Conservation (phyloP, 2,888 invertebrate species). For the Cinara cedri region DNA sequence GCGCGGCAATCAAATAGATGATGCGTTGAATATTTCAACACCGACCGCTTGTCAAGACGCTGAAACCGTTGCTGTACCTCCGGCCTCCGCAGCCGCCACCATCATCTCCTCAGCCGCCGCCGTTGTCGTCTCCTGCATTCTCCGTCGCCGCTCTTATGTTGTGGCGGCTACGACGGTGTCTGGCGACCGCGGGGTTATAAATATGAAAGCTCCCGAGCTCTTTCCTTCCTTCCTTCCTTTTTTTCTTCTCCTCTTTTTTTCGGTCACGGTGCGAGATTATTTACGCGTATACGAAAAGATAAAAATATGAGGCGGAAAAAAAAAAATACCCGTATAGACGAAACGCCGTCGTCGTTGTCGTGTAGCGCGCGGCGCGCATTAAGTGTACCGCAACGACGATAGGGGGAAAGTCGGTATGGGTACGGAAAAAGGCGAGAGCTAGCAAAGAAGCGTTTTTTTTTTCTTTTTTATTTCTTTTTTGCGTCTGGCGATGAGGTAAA, state of each 20-base stretch:
- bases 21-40: constrained; percentile 49
- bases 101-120: neutral
- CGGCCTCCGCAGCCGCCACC: neutral
- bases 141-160: neutral
- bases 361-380: constrained; percentile 18
- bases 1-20: constrained; percentile 51
- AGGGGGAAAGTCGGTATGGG: no score
- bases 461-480: no score
- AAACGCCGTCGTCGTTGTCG: constrained; percentile 27
- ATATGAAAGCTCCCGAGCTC: constrained; percentile 30
- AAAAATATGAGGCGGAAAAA: constrained; percentile 2
- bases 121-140: no score
- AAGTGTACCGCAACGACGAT: constrained; percentile 36
- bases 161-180: no score
- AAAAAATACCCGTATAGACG: constrained; percentile 1
- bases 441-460: no score
- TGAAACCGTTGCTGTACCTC: constrained; percentile 40
- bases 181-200: constrained; percentile 12
- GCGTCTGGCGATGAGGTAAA: neutral
- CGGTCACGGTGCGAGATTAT: constrained; percentile 36
- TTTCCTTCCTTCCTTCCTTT: neutral
- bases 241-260: neutral
- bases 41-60: constrained; percentile 44
- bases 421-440: no score
- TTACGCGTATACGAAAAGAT: constrained; percentile 26